Evolutionary conservation across 2,797 vertebrate species (phyloP), one percentile per base, ranked within the genome.

Genomic region (Hyperoplus immaculatus): DNA sequence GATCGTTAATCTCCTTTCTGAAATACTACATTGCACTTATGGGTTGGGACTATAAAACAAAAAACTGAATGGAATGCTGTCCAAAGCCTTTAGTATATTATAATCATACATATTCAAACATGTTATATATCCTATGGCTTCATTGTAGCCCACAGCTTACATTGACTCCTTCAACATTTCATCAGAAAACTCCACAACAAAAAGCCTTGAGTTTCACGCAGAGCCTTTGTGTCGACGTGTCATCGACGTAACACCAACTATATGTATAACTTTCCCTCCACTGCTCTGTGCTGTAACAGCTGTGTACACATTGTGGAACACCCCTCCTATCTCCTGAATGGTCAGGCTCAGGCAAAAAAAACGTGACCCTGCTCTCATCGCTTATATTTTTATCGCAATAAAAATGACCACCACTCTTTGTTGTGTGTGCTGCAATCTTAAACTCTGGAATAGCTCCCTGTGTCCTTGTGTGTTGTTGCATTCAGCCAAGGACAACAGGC

Each of bases 281-380:
- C 42, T 41, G 10, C 58, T 75, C 29, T 8, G 21, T 43, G 51
- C 55, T 57, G 53, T 47, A 67, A 21, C 78, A 76, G 64, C 78
- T 74, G 72, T 16, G 5, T 4, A 5, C 43, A 69, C 51, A 38
- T 6, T 75, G 62, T 41, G 8, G 49, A 42, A 36, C 41, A 16
- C 16, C 5, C 10, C 43, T 41, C 16, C 42, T 46, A 39, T 64
- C 51, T 61, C 36, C 8, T 7, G 1, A 64, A 1, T 45, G 18
- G 56, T 82, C 66, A 61, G 29, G 49, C 81, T 53, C 39, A 45
- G 29, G 29, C 29, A 29, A 29, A 51, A 84, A 74, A 78, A 76
- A 84, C 80, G 54, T 15, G 8, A 29, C 54, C 21, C 1, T 29
- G 0, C 14, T 69, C 18, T 55, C 3, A 18, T 54, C 29, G 5